These are phyloP conservation scores for Dipus sagitta DNA, from an alignment of 2,797 vertebrate species.

Conservation along the genomic window DNA sequence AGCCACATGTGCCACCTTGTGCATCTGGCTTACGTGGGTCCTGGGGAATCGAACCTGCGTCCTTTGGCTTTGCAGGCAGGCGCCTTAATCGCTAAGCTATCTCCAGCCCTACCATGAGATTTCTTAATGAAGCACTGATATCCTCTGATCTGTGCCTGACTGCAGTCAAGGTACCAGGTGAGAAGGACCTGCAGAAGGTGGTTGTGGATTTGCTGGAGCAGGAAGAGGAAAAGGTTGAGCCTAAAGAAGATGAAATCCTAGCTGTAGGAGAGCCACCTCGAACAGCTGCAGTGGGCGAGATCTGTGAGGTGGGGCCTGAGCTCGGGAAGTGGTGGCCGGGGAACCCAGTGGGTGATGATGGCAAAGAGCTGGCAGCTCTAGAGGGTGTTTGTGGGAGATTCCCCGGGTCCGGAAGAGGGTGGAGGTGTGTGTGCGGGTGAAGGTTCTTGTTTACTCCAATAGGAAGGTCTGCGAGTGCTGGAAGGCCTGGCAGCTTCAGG, in stretches of 20 bases:
- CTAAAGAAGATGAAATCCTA: conserved; percentile 51
- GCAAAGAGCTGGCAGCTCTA: not conserved
- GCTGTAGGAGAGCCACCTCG: conserved; percentile 10
- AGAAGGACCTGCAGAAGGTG: conserved; percentile 88
- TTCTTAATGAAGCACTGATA: not conserved
- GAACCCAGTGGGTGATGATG: not conserved
- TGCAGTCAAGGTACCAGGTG: conserved; percentile 90
- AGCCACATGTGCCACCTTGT: not conserved
- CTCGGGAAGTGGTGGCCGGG: not conserved
- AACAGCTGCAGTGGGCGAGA: conserved; percentile 66
- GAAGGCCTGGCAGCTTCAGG: conserved; percentile 95
- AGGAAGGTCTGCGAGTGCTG: conserved; percentile 92
- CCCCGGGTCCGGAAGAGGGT: not conserved
- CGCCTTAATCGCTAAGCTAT: no score
- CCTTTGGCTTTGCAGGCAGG: no score
- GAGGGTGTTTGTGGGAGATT: not conserved
- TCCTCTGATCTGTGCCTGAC: conserved; percentile 53
- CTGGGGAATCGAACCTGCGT: no score
- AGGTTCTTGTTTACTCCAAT: not conserved
- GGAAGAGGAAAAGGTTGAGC: conserved; percentile 49
- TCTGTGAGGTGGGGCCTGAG: conserved; percentile 82
- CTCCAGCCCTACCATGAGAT: not conserved
- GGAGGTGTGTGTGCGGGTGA: not conserved
- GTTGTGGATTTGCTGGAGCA: conserved; percentile 88
- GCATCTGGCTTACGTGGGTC: no score